These are phyloP conservation scores for Gryllus bimaculatus DNA, from an alignment of 1,140 invertebrate species.

Conservation along the genomic window DNA sequence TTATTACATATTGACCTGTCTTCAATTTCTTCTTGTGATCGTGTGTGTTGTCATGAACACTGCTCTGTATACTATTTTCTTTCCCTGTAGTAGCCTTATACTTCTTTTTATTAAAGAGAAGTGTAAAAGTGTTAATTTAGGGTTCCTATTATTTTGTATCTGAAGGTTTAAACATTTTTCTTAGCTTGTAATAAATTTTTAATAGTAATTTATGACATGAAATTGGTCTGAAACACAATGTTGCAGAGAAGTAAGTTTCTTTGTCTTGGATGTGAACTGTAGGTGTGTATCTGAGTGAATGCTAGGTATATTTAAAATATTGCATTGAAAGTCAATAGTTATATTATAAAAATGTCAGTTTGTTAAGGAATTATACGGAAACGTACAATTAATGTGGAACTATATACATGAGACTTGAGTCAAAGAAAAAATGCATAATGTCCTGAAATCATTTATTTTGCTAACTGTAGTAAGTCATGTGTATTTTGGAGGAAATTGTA, in stretches of 20 bases:
- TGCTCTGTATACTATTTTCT: not conserved
- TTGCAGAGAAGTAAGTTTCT: not conserved
- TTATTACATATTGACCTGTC: conserved; percentile 8
- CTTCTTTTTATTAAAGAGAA: not conserved
- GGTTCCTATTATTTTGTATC: conserved; percentile 9
- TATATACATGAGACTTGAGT: too few relatives aligned
- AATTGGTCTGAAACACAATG: not conserved
- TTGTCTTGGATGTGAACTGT: not conserved
- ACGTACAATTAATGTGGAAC: too few relatives aligned
- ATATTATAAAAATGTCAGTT: too few relatives aligned
- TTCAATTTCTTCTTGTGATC: conserved; percentile 8
- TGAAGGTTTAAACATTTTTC: conserved; percentile 1
- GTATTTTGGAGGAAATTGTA: too few relatives aligned
- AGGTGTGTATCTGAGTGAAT: too few relatives aligned
- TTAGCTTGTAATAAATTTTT: not conserved
- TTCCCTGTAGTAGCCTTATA: not conserved
- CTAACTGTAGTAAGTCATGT: too few relatives aligned
- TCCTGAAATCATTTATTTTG: too few relatives aligned
- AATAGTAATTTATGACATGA: not conserved
- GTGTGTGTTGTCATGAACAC: conserved; percentile 10
- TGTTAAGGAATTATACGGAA: too few relatives aligned
- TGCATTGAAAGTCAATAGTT: too few relatives aligned
- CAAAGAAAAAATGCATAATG: too few relatives aligned
- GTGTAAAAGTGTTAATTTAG: conserved; percentile 3
- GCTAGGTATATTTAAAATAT: too few relatives aligned